A percentile compares a stretch with the other conserved stretches of the same genome.
Evolutionary conservation across 2,113 vertebrate species (phyloP).

Genomic region (Atractosteus spatula): DNA sequence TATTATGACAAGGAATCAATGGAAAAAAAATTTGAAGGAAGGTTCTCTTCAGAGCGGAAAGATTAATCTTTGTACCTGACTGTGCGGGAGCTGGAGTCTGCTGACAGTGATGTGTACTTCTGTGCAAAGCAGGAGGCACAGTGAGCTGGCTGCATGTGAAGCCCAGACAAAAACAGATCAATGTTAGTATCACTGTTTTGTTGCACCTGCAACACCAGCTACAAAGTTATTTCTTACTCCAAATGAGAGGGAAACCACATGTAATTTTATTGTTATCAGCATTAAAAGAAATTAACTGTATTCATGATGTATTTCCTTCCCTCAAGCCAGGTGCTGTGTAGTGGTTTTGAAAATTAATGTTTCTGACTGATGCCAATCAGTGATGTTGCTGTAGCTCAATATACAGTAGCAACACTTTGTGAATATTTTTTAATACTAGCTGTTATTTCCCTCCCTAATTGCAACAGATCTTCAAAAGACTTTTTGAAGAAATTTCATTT

Average conservation of each 20-base stretch:
- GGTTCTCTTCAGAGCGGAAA: slow-evolving; percentile 9
- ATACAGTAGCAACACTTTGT: no score
- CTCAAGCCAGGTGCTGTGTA: neutral
- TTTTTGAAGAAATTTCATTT: no score
- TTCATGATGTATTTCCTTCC: neutral
- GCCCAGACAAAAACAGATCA: neutral
- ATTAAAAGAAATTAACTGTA: no score
- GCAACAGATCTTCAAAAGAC: no score
- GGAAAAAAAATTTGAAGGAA: slow-evolving; percentile 19
- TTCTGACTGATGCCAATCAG: no score
- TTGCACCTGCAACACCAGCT: slow-evolving; percentile 25
- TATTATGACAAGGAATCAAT: neutral
- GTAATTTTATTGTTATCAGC: no score
- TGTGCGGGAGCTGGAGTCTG: neutral
- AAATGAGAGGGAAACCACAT: neutral
- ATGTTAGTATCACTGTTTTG: neutral
- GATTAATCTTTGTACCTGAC: slow-evolving; percentile 11
- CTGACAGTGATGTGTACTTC: slow-evolving; percentile 34
- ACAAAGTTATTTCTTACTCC: neutral
- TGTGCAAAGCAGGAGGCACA: slow-evolving; percentile 41
- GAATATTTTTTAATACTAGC: no score
- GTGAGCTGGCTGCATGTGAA: neutral
- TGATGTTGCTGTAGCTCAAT: no score
- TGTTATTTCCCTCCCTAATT: no score
- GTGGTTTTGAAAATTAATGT: no score